These are phyloP conservation scores for Pantherophis vulpinus DNA, from an alignment of 2,797 vertebrate genomes.

Conservation along the genomic window DNA sequence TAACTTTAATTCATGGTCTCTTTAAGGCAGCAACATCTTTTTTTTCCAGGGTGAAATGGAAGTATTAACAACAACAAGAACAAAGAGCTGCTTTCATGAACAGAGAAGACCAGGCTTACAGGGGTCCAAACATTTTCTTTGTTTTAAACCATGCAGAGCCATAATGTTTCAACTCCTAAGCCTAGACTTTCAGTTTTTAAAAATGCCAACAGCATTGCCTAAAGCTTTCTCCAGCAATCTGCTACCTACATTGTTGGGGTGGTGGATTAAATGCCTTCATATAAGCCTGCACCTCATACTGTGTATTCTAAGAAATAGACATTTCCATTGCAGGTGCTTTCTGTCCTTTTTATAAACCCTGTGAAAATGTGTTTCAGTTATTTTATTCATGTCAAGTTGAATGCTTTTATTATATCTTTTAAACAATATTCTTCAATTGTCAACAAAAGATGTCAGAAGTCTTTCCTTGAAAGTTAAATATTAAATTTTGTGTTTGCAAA, in stretches of 20 bases:
- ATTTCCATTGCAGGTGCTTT: not conserved
- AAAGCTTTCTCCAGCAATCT: not conserved
- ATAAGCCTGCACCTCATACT: not conserved
- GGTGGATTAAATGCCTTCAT: not conserved
- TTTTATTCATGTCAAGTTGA: not conserved
- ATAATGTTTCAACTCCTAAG: not conserved
- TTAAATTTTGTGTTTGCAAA: constrained; percentile 41
- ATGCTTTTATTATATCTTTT: not conserved
- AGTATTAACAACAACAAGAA: not conserved
- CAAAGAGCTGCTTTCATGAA: not conserved
- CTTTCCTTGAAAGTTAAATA: constrained; percentile 49
- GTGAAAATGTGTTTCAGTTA: constrained; percentile 47
- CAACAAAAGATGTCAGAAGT: constrained; percentile 35
- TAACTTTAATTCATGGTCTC: not conserved
- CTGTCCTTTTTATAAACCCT: constrained; percentile 17
- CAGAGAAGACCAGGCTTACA: not conserved
- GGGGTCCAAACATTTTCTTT: not conserved
- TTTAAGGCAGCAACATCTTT: not conserved
- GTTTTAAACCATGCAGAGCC: not conserved
- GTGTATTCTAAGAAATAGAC: not conserved
- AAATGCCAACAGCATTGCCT: not conserved
- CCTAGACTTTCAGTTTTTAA: not conserved
- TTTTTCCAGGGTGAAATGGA: not conserved
- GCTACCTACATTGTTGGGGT: not conserved
- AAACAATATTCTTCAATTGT: constrained; percentile 8